Evolutionary conservation across 2,888 invertebrate species (phyloP), one percentile per base, ranked within the genome.

Genomic region (Halictus quadricinctus): DNA sequence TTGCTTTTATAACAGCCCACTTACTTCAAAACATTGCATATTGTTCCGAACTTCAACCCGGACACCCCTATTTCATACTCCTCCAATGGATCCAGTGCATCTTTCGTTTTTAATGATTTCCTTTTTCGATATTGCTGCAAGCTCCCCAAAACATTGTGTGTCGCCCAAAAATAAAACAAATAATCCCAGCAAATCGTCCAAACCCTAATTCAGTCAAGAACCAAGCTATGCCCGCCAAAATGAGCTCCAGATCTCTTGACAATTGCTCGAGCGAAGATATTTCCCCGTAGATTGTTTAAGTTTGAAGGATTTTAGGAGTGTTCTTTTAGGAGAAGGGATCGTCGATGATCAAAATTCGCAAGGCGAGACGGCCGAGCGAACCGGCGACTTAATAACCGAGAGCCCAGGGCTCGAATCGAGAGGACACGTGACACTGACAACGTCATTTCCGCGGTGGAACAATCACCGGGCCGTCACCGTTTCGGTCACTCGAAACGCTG

Each of bases 361-460:
- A 73, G 21, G 8, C 54, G 29, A 48, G 64, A 41, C 66, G 43
- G 43, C 70, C 50, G 46, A 21, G 18, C 21, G 60, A 64, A 21
- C 48, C 48, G 25, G 60, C 78, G 86, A 73, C 66, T 82, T 79
- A 79, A 83, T 78, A 81, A 82, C 60, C 25, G 64, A 13, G 15
- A 25, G 12, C 0, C n/a, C 64, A 13, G 25, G 73, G 36, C 46
- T 54, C 54, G 43, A 72, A 73, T 60, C 48, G 13, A 29, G 46
- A 21, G 64, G 41, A 79, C 79, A 66, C 76, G 80, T 81, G 89
- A 88, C 82, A 80, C 78, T 79, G 88, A 82, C 83, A 88, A 77
- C 81, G 83, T 89, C 78, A 89, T 89, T 89, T 89, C 86, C 88
- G 88, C 70, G 81, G 70, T 58, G 79, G 79, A 82, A 89, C 89